Conservation (phyloP, 2,113 vertebrate species). For the Silurus asotus region DNA sequence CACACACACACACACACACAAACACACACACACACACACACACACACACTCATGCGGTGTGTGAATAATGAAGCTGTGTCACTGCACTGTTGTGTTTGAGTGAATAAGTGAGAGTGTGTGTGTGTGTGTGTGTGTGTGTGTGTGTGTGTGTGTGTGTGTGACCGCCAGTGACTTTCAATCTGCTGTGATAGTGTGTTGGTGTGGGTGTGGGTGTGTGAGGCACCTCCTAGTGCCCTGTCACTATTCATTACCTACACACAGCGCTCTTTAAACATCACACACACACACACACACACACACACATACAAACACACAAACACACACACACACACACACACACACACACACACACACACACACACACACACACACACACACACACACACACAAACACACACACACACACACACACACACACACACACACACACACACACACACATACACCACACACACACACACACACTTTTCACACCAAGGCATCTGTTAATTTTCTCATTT, state of each 20-base stretch:
- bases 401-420: constrained; percentile 9
- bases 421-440: constrained; percentile 15
- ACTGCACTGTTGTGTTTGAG: constrained; percentile 7
- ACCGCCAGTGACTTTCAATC: not conserved
- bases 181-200: constrained; percentile 16
- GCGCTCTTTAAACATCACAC: constrained; percentile 18
- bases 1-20: constrained; percentile 12
- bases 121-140: constrained; percentile 9
- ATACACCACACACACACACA: too few relatives aligned
- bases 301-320: constrained; percentile 11
- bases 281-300: not conserved
- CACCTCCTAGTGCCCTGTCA: constrained; percentile 44
- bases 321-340: constrained; percentile 10
- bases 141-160: constrained; percentile 12
- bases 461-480: not conserved
- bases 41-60: not conserved
- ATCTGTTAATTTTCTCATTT: constrained; percentile 42
- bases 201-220: constrained; percentile 20
- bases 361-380: not conserved
- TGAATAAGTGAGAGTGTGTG: not conserved
- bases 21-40: not conserved
- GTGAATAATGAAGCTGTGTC: constrained; percentile 12
- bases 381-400: constrained; percentile 11
- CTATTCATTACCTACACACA: constrained; percentile 29
- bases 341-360: not conserved